Conservation (phyloP, 2,888 invertebrate species). For the Conops quadrifasciatus region DNA sequence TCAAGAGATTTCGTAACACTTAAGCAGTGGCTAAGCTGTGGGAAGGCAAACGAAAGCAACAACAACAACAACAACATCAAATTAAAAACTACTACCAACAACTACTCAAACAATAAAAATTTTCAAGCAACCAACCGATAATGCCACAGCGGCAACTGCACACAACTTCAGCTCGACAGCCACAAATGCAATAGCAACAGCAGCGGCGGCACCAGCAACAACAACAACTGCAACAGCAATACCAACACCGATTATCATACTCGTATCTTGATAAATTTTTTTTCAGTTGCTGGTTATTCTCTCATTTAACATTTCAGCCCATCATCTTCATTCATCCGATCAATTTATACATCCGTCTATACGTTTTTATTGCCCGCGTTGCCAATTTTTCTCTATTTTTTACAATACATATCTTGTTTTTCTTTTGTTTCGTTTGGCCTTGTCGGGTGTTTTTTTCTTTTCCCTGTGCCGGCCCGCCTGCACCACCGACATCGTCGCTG, state of each 20-base stretch:
- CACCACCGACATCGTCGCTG: no score
- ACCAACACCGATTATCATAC: background rate
- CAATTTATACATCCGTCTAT: background rate
- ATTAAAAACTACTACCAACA: constrained; percentile 5
- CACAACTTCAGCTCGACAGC: background rate
- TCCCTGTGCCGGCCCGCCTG: background rate
- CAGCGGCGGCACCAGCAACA: background rate
- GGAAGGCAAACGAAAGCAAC: constrained; percentile 6
- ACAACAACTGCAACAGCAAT: background rate
- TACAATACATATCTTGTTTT: background rate
- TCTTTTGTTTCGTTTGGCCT: constrained; percentile 7
- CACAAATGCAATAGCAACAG: background rate
- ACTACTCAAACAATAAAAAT: constrained; percentile 9
- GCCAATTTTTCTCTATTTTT: background rate
- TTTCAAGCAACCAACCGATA: background rate
- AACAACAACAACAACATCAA: background rate
- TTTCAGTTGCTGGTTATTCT: background rate
- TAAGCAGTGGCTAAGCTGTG: constrained; percentile 14
- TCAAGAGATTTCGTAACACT: constrained; percentile 31
- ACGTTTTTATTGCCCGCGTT: background rate
- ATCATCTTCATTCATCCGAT: background rate
- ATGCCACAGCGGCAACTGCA: no score
- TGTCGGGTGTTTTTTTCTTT: background rate
- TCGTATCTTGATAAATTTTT: background rate
- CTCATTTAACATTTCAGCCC: constrained; percentile 15